A percentile compares a stretch with the other conserved stretches of the same genome.
phyloP scores from a whole-genome alignment of 2,888 invertebrate genomes.

The Diarsia rubi region DNA sequence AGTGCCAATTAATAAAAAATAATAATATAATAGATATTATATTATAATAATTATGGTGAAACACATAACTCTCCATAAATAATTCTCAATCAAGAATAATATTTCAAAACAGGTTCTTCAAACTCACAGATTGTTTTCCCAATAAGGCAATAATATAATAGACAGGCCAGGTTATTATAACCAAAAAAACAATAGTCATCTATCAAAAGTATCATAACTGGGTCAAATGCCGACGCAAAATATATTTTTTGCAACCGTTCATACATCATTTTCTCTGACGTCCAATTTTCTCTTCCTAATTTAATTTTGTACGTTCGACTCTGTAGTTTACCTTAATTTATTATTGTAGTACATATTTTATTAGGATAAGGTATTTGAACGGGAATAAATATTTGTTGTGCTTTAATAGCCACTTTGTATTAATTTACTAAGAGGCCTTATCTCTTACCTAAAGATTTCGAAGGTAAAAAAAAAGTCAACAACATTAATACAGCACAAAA shows the following conservation, averaged over 20 bases:
- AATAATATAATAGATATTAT: no score
- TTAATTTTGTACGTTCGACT: conserved; percentile 70
- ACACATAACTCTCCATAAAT: not conserved
- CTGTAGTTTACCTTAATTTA: conserved; percentile 66
- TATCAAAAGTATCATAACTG: conserved; percentile 80
- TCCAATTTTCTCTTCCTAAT: conserved; percentile 82
- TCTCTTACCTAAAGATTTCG: not conserved
- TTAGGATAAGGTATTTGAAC: conserved; percentile 17
- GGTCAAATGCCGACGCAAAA: conserved; percentile 71
- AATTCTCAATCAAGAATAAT: not conserved
- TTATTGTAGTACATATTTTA: conserved; percentile 39
- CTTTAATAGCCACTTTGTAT: not conserved
- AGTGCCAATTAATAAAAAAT: no score
- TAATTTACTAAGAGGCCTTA: not conserved
- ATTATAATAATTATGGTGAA: no score
- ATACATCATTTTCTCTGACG: conserved; percentile 86
- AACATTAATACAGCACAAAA: not conserved
- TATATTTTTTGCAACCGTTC: conserved; percentile 76
- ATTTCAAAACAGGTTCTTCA: not conserved
- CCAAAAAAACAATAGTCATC: conserved; percentile 73
- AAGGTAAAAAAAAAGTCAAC: not conserved
- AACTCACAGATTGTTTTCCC: conserved; percentile 14
- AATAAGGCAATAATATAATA: conserved; percentile 33
- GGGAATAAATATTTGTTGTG: not conserved
- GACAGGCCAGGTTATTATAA: conserved; percentile 50